Conservation (phyloP, 2,797 vertebrate species). For the Acanthopagrus latus region DNA sequence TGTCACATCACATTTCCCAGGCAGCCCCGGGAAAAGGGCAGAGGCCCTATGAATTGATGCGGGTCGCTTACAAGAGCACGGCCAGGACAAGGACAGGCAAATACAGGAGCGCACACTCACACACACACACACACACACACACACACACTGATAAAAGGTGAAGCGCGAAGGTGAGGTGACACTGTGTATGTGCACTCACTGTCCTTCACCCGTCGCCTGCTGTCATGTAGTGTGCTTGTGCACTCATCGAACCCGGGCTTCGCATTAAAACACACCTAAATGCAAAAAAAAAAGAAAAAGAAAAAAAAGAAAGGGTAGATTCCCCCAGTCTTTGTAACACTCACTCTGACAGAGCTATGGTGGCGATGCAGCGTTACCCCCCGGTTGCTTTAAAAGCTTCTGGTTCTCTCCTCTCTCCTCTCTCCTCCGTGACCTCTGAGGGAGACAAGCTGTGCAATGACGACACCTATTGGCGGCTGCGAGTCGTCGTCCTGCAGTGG, state of each 20-base stretch:
- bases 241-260: slow-evolving; percentile 22
- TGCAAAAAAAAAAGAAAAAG: neutral
- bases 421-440: slow-evolving; percentile 38
- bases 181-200: slow-evolving; percentile 28
- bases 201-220: slow-evolving; percentile 67
- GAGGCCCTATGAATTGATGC: slow-evolving; percentile 79
- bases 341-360: slow-evolving; percentile 34
- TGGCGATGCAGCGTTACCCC: slow-evolving; percentile 31
- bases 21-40: slow-evolving; percentile 86
- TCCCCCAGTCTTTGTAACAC: slow-evolving; percentile 21
- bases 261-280: neutral
- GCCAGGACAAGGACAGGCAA: slow-evolving; percentile 65
- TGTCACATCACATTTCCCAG: slow-evolving; percentile 89
- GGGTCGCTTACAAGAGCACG: slow-evolving; percentile 78
- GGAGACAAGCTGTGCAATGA: slow-evolving; percentile 72
- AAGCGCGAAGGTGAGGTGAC: slow-evolving; percentile 39
- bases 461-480: slow-evolving; percentile 73
- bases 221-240: slow-evolving; percentile 22
- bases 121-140: no score
- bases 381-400: slow-evolving; percentile 19
- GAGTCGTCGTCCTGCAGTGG: slow-evolving; percentile 2
- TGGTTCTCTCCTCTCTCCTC: no score
- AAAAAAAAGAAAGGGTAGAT: neutral
- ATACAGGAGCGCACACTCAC: no score
- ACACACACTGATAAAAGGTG: slow-evolving; percentile 37